phyloP scores from a whole-genome alignment of 2,888 invertebrate species.

The Endotricha flammealis region DNA sequence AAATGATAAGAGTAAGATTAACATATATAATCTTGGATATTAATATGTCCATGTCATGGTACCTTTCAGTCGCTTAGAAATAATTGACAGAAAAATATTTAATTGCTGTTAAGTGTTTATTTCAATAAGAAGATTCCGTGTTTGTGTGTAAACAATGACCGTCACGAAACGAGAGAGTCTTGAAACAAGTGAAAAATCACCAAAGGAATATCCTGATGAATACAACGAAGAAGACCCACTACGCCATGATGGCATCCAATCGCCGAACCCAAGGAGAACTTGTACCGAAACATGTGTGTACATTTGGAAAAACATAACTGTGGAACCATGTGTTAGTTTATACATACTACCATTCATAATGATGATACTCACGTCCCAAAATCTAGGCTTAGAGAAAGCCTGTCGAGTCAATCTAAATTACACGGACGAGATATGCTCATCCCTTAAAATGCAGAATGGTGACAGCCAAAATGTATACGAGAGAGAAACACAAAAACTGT shows the following conservation, averaged over 20 bases:
- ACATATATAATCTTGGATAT: background rate
- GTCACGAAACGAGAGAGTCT: too few relatives aligned
- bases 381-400: slow-evolving; percentile 86
- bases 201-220: slow-evolving; percentile 10
- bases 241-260: background rate
- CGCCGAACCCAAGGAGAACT: slow-evolving; percentile 9
- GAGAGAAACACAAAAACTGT: slow-evolving; percentile 78
- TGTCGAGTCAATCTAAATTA: slow-evolving; percentile 85
- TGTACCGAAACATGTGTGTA: slow-evolving; percentile 8
- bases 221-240: slow-evolving; percentile 24
- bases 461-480: slow-evolving; percentile 61
- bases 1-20: background rate
- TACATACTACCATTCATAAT: slow-evolving; percentile 37
- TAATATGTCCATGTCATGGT: background rate
- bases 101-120: too few relatives aligned
- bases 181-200: too few relatives aligned
- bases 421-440: slow-evolving; percentile 81
- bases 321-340: slow-evolving; percentile 31
- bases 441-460: slow-evolving; percentile 81
- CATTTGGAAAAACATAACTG: slow-evolving; percentile 23
- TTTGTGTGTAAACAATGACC: too few relatives aligned
- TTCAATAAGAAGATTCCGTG: too few relatives aligned
- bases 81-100: too few relatives aligned
- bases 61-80: too few relatives aligned
- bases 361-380: slow-evolving; percentile 83